Evolutionary conservation across 2,888 invertebrate genomes (phyloP).

Genomic region (Aquatica leii): DNA sequence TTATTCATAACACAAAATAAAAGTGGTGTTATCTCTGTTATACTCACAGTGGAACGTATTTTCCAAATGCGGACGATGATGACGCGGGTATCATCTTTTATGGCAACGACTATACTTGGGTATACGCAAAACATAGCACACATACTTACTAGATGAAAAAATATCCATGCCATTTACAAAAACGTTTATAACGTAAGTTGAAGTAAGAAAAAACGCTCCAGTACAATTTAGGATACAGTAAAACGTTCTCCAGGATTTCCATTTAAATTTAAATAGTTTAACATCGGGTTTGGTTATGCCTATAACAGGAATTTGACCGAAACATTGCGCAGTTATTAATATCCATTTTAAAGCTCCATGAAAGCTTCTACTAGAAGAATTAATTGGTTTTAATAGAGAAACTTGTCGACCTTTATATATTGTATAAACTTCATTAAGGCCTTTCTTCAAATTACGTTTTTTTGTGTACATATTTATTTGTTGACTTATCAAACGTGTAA

Average conservation of each 20-base stretch:
- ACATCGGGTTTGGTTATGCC: conserved; percentile 24
- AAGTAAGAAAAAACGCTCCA: not conserved
- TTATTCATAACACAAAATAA: no score
- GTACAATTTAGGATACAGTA: conserved; percentile 14
- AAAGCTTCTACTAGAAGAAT: not conserved
- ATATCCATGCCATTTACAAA: conserved; percentile 1
- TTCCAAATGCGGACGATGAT: no score
- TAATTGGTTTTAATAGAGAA: not conserved
- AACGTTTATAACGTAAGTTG: not conserved
- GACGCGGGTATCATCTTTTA: no score
- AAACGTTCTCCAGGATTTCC: conserved; percentile 29
- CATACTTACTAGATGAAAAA: conserved; percentile 15
- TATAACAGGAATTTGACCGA: conserved; percentile 36
- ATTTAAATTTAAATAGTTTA: conserved; percentile 26
- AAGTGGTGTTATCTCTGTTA: no score
- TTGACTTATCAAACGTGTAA: not conserved
- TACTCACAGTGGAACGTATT: no score
- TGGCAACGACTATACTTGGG: no score
- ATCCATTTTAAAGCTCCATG: conserved; percentile 30
- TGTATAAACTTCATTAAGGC: not conserved
- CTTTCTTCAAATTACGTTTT: not conserved
- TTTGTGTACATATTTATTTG: not conserved
- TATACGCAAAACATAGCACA: no score
- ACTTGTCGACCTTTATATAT: not conserved
- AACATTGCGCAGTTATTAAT: conserved; percentile 37